These are phyloP conservation scores for Eudemis profundana DNA, from an alignment of 2,888 invertebrate species.

Conservation along the genomic window DNA sequence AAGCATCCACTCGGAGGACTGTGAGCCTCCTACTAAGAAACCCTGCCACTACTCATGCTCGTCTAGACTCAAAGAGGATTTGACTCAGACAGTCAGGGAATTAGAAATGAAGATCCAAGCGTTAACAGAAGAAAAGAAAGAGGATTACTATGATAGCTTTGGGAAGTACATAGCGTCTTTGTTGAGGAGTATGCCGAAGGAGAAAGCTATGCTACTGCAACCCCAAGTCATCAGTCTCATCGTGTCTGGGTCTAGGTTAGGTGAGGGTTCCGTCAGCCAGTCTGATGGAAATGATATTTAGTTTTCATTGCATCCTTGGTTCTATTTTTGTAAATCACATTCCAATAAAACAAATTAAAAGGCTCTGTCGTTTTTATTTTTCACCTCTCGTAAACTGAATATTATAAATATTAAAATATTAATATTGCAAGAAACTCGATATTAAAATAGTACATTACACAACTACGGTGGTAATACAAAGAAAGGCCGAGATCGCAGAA, in stretches of 20 bases:
- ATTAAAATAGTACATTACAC: too few species aligned
- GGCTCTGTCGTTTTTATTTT: not conserved
- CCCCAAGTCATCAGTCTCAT: constrained; percentile 51
- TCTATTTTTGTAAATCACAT: not conserved
- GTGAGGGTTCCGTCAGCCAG: constrained; percentile 32
- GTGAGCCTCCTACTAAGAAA: constrained; percentile 10
- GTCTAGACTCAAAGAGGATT: not conserved
- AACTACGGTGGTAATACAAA: too few species aligned
- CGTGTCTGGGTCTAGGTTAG: constrained; percentile 18
- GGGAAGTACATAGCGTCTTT: constrained; percentile 62
- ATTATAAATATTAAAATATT: too few species aligned
- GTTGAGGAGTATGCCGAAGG: constrained; percentile 55
- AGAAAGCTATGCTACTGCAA: constrained; percentile 57
- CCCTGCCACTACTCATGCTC: not conserved
- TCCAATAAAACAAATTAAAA: not conserved
- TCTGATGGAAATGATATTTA: constrained; percentile 23
- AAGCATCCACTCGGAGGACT: constrained; percentile 16
- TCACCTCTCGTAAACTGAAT: too few species aligned
- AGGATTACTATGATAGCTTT: constrained; percentile 59
- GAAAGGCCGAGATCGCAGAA: too few species aligned
- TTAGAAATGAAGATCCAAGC: constrained; percentile 26
- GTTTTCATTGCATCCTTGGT: too few species aligned
- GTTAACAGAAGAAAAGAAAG: constrained; percentile 40
- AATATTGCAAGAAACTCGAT: too few species aligned
- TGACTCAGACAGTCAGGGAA: constrained; percentile 30